These are phyloP conservation scores for Buathra laborator DNA, from an alignment of 2,888 invertebrate species.

Conservation along the genomic window DNA sequence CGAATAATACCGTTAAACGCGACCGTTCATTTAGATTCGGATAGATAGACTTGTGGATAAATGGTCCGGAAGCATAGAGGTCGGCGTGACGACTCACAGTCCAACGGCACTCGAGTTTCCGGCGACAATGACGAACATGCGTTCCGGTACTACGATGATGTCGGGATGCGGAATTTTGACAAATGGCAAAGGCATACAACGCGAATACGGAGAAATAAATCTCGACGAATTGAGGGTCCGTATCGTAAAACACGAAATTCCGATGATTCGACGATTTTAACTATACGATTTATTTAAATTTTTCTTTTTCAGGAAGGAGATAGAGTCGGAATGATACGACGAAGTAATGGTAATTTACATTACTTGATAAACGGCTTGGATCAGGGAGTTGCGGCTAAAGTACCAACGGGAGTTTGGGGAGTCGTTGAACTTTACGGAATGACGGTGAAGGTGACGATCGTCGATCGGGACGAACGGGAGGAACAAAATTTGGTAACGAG, in stretches of 20 bases:
- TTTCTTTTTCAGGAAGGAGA: slow-evolving; percentile 91
- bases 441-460: slow-evolving; percentile 96
- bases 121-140: slow-evolving; percentile 99
- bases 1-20: slow-evolving; percentile 9
- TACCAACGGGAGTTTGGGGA: slow-evolving; percentile 94
- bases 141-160: slow-evolving; percentile 96
- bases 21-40: slow-evolving; percentile 88
- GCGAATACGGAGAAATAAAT: slow-evolving; percentile 97
- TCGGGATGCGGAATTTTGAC: slow-evolving; percentile 98
- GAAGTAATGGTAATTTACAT: slow-evolving; percentile 93
- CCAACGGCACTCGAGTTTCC: slow-evolving; percentile 96
- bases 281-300: slow-evolving; percentile 2
- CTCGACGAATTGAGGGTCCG: slow-evolving; percentile 95
- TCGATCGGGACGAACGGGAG: slow-evolving; percentile 93
- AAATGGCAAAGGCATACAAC: slow-evolving; percentile 96
- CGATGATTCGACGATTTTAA: background rate
- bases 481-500: slow-evolving; percentile 91
- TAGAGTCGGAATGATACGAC: slow-evolving; percentile 96
- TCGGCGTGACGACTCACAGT: slow-evolving; percentile 97
- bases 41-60: slow-evolving; percentile 97
- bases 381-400: slow-evolving; percentile 95
- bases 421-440: slow-evolving; percentile 98
- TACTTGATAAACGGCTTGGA: slow-evolving; percentile 97
- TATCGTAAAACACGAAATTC: slow-evolving; percentile 43
- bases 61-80: slow-evolving; percentile 98